These are phyloP conservation scores for Cardiocondyla obscurior DNA, from an alignment of 1,140 invertebrate genomes.

Conservation along the genomic window DNA sequence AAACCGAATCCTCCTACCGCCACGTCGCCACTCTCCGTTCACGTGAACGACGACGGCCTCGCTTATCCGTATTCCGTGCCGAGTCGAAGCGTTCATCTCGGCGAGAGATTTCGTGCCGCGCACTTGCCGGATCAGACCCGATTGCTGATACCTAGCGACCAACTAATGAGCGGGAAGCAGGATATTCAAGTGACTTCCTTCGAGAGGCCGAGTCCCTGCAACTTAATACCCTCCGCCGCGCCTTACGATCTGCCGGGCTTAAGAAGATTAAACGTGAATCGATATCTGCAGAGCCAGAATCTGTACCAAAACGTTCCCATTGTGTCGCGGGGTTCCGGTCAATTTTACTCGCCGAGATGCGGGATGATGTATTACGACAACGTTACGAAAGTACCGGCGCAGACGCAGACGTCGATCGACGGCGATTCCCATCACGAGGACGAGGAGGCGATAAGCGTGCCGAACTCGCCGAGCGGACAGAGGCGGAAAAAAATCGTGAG, in stretches of 20 bases:
- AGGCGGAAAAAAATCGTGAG: conserved; percentile 56
- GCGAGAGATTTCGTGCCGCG: conserved; percentile 20
- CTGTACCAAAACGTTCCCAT: conserved; percentile 75
- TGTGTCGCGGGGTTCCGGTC: conserved; percentile 50
- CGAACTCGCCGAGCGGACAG: conserved; percentile 53
- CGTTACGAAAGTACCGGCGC: conserved; percentile 73
- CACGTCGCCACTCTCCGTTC: conserved; percentile 72
- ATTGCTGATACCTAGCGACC: conserved; percentile 56
- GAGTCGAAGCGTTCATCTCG: not conserved
- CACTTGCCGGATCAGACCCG: conserved; percentile 41
- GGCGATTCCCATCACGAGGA: conserved; percentile 66
- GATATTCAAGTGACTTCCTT: conserved; percentile 80
- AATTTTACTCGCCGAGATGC: conserved; percentile 64
- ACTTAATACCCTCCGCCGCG: conserved; percentile 70
- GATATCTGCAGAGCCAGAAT: conserved; percentile 56
- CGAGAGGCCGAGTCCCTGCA: conserved; percentile 79
- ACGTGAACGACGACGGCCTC: conserved; percentile 67
- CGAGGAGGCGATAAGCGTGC: conserved; percentile 29
- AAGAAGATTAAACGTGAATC: conserved; percentile 67
- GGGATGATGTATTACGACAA: conserved; percentile 74
- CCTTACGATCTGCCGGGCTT: conserved; percentile 70
- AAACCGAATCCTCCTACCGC: conserved; percentile 27
- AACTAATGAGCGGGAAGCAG: conserved; percentile 39
- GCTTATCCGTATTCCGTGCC: conserved; percentile 17
- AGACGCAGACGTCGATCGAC: conserved; percentile 76